Base-by-base conservation (phyloP, 2,888 invertebrate species). In the Globia sparganii region DNA sequence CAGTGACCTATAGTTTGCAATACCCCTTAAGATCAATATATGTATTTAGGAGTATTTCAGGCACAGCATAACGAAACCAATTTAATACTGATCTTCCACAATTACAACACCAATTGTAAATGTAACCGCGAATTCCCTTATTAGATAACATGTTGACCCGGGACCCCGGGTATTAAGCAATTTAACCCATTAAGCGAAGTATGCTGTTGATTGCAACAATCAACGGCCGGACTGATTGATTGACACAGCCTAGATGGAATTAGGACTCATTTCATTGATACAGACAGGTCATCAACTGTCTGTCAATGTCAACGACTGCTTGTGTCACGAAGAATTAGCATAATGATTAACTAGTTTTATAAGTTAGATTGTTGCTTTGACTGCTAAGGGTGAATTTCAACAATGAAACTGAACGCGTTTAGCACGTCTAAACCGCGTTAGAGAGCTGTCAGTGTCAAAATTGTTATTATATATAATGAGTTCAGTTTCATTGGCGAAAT, bases 131-230 rank as follows among this genome's bases (percentile, higher is more conserved):
- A 90, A 90, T 87, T 88, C 89, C 86, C 85, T 88, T 90, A 92
- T 93, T 93, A 94, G 94, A 95, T 95, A 95, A 91, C 91, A 80
- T 85, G 88, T 87, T 94, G 95, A 95, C 92, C 95, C 89, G 89
- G 81, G 89, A 94, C 94, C 95, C 91, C 91, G 86, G 86, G 88
- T 91, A 93, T 95, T 93, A 94, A 94, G 93, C 93, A 95, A 95
- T 94, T 95, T 92, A 94, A 92, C 93, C 92, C 86, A 83, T 86
- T 87, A 92, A 90, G 86, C 78, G 86, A 84, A 85, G 78, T 81
- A 86, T 86, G 84, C 86, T 70, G 88, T 85, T 90, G 90, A 91
- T 91, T 92, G 91, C 86, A 68, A 86, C 91, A 92, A 91, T 91
- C 90, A 88, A 81, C 80, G 61, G 70, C 71, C 34, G 78, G 73